A percentile compares a stretch with the other conserved stretches of the same genome.
phyloP scores from a whole-genome alignment of 2,888 invertebrate species.

The Polyommatus icarus region DNA sequence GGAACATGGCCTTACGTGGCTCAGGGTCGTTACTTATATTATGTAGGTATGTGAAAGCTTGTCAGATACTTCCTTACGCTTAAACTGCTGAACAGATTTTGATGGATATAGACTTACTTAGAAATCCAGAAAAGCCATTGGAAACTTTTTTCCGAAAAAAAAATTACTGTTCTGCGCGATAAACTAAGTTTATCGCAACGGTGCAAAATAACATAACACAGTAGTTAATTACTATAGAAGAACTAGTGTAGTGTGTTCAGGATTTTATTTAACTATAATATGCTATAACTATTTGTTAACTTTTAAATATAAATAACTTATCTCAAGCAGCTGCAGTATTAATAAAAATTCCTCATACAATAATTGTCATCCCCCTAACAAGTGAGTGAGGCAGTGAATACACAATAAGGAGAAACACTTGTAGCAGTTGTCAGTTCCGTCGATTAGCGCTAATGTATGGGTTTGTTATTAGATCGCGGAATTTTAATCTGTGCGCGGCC shows the following conservation, averaged over 20 bases:
- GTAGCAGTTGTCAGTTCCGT: slow-evolving; percentile 54
- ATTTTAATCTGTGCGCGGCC: slow-evolving; percentile 67
- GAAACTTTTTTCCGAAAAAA: no score
- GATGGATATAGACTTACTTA: no score
- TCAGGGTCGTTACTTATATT: no score
- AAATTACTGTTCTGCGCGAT: no score
- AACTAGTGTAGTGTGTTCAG: no score
- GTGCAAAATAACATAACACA: background rate
- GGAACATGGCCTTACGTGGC: no score
- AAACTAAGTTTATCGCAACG: background rate
- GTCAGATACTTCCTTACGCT: no score
- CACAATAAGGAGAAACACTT: slow-evolving; percentile 42
- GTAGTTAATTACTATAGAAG: no score
- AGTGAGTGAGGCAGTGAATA: slow-evolving; percentile 2
- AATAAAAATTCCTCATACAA: background rate
- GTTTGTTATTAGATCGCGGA: slow-evolving; percentile 62
- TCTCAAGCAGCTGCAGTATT: background rate
- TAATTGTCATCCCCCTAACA: background rate
- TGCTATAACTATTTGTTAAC: no score
- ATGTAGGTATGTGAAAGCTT: no score
- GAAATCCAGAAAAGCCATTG: no score
- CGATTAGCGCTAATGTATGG: slow-evolving; percentile 71
- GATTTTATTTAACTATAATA: background rate
- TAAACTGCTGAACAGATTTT: no score
- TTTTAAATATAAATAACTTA: background rate